Base-by-base conservation (phyloP, 2,113 vertebrate genomes). In the Myocastor coypus region DNA sequence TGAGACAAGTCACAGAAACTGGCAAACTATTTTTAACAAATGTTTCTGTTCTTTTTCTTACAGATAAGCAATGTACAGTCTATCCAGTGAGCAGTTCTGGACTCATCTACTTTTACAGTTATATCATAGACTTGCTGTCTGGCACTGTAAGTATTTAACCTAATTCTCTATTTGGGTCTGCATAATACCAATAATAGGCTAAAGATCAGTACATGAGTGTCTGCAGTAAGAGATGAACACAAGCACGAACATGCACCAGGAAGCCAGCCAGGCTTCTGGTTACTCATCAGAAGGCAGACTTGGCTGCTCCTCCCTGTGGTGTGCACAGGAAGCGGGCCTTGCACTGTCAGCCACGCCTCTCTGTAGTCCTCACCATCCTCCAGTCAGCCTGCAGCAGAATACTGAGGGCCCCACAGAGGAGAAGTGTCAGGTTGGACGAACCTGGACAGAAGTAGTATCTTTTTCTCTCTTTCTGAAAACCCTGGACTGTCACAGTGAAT, bases 121-220 rank as follows among this genome's bases (percentile, higher is more conserved):
- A 99, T 95, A 96, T 99, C 92, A 98, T 99, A 94, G 99, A 99
- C 96, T 97, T 99, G 86, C 98, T 99, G 55, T 99, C 99, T 73
- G 99, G 99, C 78, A 99, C 98, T 84, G 99, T 99, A 98, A 98
- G 99, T 99, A 89, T 85, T 92, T 84, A 69, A 50, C 32, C 37
- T 50, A 68, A 42, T 1, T 84, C 85, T 97, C 34, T 86, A 1
- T 40, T 69, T 94, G 52, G 77, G 83, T n/a, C 94, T 81, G 91
- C 0, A 0, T 2, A 0, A 77, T 55, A 3, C 52, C 64, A 59
- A 88, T 73, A 71, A 16, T 66, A 10, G 1, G 1, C 37, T 55
- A 61, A 77, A 94, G 37, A 14, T 71, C 22, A 11, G 75, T 37
- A 61, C 94, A 68, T n/a, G 42, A 71, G 3, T 63, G n/a, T 81